Evolutionary conservation across 2,797 vertebrate genomes (phyloP), one percentile per base, ranked within the genome.

Genomic region (Muscicapa striata): DNA sequence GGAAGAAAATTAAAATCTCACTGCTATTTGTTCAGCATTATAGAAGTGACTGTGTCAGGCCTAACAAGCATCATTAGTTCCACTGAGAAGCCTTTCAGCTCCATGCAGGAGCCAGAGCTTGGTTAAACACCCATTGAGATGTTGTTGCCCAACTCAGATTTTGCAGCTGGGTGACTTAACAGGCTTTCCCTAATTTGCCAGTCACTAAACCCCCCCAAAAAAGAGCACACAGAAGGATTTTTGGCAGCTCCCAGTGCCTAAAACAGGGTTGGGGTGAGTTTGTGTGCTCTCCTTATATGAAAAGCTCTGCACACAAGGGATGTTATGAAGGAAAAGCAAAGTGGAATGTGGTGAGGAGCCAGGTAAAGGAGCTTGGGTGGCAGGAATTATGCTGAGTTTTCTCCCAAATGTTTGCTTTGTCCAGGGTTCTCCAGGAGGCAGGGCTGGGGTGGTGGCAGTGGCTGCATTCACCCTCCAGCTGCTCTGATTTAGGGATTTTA

Each of bases 21-120:
- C 51, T 15, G 67, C 68, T 78, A 40, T 84, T 92, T 66, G 67
- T 55, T 90, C 69, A 73, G 84, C 55, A 18, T 21, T 76, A 82
- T 23, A 32, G 8, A 63, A 89, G 80, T 26, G 75, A 55, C 85
- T 93, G 61, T 46, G n/a, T 82, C 86, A 82, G 84, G 46, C 48
- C 74, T 84, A 93, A 89, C 77, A 55, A 87, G 70, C 49, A 9
- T 54, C 87, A 87, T 89, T 55, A 91, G 84, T 70, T 94, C 92
- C 89, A 78, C 69, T 21, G 81, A 93, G 88, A 8, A 89, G 63
- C 67, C 62, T 94, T 90, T 38, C 76, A 89, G 87, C n/a, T 59
- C 79, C 61, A 5, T 6, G 23, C 11, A 59, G 84, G 82, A 54
- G 7, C 29, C 16, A 57, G 80, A 34, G 24, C 19, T 80, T 40